phyloP scores from a whole-genome alignment of 1,140 invertebrate genomes.

The Delia radicum region DNA sequence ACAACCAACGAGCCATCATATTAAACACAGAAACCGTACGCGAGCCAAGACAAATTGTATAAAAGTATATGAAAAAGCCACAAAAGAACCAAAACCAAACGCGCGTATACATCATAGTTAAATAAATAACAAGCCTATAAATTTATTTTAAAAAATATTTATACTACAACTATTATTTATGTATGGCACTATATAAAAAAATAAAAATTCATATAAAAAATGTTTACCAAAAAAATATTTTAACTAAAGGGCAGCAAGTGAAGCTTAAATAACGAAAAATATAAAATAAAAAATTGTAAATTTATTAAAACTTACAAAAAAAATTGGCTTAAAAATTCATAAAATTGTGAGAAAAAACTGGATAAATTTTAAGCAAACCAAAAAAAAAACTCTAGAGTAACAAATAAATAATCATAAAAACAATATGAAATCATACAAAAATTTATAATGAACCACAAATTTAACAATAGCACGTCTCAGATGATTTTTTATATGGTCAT shows the following conservation, averaged over 20 bases:
- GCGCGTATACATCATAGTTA: not conserved
- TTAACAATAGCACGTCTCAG: too few species aligned
- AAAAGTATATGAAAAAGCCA: not conserved
- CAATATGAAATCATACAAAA: not conserved
- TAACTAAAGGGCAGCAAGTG: not conserved
- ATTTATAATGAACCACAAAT: conserved; percentile 3
- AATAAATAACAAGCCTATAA: not conserved
- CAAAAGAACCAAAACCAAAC: not conserved
- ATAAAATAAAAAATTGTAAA: too few species aligned
- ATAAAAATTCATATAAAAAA: not conserved
- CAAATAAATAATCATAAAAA: too few species aligned
- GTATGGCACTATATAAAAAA: not conserved
- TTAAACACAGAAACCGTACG: conserved; percentile 3
- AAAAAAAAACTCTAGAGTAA: too few species aligned
- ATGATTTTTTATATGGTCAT: too few species aligned
- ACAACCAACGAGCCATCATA: conserved; percentile 10
- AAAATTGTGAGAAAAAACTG: not conserved
- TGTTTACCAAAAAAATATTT: not conserved
- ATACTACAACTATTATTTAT: conserved; percentile 8
- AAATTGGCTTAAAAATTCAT: not conserved
- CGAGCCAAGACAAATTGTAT: conserved; percentile 5
- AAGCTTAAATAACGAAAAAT: not conserved
- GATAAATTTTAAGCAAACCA: too few species aligned
- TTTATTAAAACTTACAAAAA: not conserved
- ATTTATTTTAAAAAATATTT: not conserved